Base-by-base conservation (phyloP, 2,797 vertebrate species). In the Lacerta bilineata region DNA sequence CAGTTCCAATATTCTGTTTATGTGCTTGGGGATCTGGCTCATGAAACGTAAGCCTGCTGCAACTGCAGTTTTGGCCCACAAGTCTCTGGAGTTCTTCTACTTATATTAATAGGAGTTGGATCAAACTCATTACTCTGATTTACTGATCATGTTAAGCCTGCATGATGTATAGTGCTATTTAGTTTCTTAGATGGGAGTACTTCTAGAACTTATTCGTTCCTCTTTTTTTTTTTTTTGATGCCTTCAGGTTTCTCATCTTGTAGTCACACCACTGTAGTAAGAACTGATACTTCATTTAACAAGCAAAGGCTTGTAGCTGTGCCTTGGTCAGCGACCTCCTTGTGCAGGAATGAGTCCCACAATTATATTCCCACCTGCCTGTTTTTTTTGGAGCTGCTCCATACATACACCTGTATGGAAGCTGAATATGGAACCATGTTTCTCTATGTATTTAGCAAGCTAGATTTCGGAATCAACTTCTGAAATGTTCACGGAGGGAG, bases 111-210 rank as follows among this genome's bases (percentile, higher is more conserved):
- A 77, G 80, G 80, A 75, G 89, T 85, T 89, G 81, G 88, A 92
- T 89, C 61, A 89, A 89, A 74, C 55, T n/a, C 69, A 84, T 90
- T 77, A 82, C 39, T 89, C 36, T 80, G 69, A 90, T 55, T 8
- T 89, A 92, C 90, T 85, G 46, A 84, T 78, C 27, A 71, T 89
- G 91, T 91, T 93, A 93, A 90, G 66, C 82, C 90, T 83, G 89
- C 80, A 69, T 4, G 25, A 86, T 84, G 46, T 87, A 74, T 10
- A 88, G 89, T 89, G 83, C 88, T 29, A 86, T 88, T 91, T 50
- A 59, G 50, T 88, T 80, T 64, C 0, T 0, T 39, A 7, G 9
- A 74, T 85, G 71, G 87, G 79, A 89, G 87, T 61, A 71, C 77
- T 55, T 87, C 69, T 83, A 87, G 50, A 36, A 59, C 39, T 85